A percentile compares a stretch with the other conserved stretches of the same genome.
phyloP scores from a whole-genome alignment of 2,797 vertebrate species.

The Aeoliscus strigatus region DNA sequence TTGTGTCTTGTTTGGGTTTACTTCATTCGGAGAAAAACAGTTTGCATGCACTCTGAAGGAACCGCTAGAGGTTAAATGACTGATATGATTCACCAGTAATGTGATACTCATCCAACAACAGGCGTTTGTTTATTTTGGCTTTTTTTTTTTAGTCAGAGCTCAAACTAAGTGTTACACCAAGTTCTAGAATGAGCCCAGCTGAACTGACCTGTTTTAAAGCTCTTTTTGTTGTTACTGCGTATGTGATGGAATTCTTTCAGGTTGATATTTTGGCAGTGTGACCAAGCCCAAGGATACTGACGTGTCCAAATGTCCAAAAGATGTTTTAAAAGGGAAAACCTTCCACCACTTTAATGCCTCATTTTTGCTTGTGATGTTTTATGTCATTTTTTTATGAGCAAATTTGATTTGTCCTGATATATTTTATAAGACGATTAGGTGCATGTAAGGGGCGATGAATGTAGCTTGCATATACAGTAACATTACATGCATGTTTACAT shows the following conservation, averaged over 20 bases:
- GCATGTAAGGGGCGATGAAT: constrained; percentile 68
- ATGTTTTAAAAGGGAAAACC: constrained; percentile 73
- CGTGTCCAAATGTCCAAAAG: constrained; percentile 42
- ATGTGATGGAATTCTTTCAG: constrained; percentile 56
- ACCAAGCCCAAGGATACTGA: constrained; percentile 38
- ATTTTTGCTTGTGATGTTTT: constrained; percentile 60
- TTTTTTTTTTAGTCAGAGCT: constrained; percentile 22
- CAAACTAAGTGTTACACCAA: constrained; percentile 32
- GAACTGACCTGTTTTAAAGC: constrained; percentile 32
- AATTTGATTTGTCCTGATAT: constrained; percentile 62
- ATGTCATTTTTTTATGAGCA: constrained; percentile 64
- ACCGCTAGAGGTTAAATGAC: constrained; percentile 46
- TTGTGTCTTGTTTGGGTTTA: constrained; percentile 43
- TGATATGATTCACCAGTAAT: constrained; percentile 54
- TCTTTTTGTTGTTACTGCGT: constrained; percentile 54
- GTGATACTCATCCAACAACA: constrained; percentile 37
- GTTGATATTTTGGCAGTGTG: constrained; percentile 39
- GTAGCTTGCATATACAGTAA: constrained; percentile 68
- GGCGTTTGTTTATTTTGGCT: constrained; percentile 15
- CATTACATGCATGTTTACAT: constrained; percentile 42
- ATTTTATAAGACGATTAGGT: constrained; percentile 48
- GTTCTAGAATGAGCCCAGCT: constrained; percentile 15
- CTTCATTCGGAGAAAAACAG: constrained; percentile 44
- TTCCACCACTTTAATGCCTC: constrained; percentile 51
- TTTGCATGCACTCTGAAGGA: constrained; percentile 58